These are phyloP conservation scores for Dolichallabes microphthalmus DNA, from an alignment of 2,113 vertebrate genomes.

Conservation along the genomic window DNA sequence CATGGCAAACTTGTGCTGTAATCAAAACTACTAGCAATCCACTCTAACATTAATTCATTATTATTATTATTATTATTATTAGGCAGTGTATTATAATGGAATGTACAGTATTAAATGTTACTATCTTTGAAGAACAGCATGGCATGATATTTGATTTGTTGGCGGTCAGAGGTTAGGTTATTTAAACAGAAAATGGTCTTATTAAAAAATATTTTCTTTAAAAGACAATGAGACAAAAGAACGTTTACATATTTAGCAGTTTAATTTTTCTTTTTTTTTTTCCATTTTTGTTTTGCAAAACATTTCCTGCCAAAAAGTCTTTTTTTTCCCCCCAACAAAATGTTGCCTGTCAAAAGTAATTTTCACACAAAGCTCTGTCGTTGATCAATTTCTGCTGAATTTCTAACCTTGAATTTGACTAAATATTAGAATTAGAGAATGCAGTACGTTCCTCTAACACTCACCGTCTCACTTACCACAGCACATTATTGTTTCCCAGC, in stretches of 20 bases:
- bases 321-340: background rate
- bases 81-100: background rate
- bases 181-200: background rate
- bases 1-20: no score
- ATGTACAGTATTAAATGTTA: background rate
- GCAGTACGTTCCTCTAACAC: background rate
- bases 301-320: background rate
- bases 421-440: background rate
- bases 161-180: background rate
- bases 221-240: background rate
- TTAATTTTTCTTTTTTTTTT: background rate
- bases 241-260: background rate
- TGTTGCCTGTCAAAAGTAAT: background rate
- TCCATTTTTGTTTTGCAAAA: background rate
- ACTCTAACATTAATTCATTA: no score
- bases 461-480: background rate
- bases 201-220: background rate
- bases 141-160: background rate
- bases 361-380: background rate
- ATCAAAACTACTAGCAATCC: no score
- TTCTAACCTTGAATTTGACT: background rate
- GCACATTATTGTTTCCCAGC: background rate
- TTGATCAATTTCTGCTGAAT: background rate
- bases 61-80: no score
- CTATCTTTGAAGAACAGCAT: background rate